Percentiles rank a stretch among this genome's conserved stretches.
Conservation (phyloP, 2,113 vertebrate species). For the Oceanites oceanicus region DNA sequence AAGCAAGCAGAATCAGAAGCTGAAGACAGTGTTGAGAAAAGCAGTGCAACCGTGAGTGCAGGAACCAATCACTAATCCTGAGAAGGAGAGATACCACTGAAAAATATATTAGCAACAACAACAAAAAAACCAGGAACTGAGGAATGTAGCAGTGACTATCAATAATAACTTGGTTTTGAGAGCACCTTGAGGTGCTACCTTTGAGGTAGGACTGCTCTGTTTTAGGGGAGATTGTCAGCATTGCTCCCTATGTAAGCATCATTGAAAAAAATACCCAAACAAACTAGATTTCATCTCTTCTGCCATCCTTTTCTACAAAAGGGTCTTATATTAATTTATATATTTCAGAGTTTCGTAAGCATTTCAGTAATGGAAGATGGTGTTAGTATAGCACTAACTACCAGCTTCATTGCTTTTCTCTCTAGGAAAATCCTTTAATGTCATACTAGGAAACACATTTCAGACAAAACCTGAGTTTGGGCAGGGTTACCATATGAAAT, state of each 20-base stretch:
- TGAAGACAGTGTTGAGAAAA: background rate
- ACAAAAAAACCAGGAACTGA: background rate
- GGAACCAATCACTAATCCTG: background rate
- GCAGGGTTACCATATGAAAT: background rate
- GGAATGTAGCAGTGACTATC: background rate
- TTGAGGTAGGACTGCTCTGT: background rate
- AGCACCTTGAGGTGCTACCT: too few species aligned
- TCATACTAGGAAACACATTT: background rate
- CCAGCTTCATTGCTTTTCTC: background rate
- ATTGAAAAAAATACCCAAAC: background rate
- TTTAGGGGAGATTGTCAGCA: background rate
- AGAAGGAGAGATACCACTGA: background rate
- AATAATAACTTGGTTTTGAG: background rate
- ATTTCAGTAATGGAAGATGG: background rate
- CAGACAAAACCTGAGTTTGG: background rate
- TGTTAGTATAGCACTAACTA: background rate
- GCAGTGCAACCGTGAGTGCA: background rate
- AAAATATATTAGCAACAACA: background rate
- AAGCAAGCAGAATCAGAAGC: background rate
- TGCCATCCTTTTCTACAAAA: background rate
- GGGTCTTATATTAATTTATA: background rate
- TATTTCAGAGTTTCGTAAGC: background rate
- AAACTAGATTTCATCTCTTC: background rate
- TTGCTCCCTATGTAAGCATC: background rate
- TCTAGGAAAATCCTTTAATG: background rate